These are phyloP conservation scores for Anoplopoma fimbria DNA, from an alignment of 2,113 vertebrate species.

Conservation along the genomic window DNA sequence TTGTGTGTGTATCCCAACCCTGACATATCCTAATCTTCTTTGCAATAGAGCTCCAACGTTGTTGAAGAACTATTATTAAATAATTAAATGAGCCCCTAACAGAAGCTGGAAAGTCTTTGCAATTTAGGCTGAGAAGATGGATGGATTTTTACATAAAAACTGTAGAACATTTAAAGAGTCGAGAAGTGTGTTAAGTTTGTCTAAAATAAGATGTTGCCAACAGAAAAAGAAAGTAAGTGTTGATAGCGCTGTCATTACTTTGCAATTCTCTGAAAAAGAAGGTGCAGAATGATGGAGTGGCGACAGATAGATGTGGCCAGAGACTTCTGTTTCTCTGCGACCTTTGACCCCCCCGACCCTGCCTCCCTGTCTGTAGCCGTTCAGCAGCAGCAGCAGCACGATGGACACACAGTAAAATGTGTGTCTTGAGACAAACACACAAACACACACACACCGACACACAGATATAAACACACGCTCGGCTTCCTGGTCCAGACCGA, in stretches of 20 bases:
- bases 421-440: background rate
- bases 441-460: too few species aligned
- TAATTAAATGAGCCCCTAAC: too few species aligned
- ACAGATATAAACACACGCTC: slow-evolving; percentile 27
- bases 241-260: slow-evolving; percentile 43
- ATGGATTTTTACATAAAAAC: background rate
- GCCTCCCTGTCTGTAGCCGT: slow-evolving; percentile 39
- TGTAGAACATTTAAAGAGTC: background rate
- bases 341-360: slow-evolving; percentile 51
- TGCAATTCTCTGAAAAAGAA: slow-evolving; percentile 32
- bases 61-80: too few species aligned
- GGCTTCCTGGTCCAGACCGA: background rate
- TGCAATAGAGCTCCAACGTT: too few species aligned
- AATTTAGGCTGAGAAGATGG: background rate
- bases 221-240: slow-evolving; percentile 32
- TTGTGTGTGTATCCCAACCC: background rate
- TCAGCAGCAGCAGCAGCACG: slow-evolving; percentile 11
- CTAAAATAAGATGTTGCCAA: background rate
- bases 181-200: background rate
- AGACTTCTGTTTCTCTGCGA: slow-evolving; percentile 70
- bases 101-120: background rate
- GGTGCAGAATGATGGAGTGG: slow-evolving; percentile 58
- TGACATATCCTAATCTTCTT: too few species aligned
- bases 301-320: slow-evolving; percentile 60
- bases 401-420: slow-evolving; percentile 8